Evolutionary conservation across 1,140 invertebrate species (phyloP).

Genomic region (Palaemon carinicauda): DNA sequence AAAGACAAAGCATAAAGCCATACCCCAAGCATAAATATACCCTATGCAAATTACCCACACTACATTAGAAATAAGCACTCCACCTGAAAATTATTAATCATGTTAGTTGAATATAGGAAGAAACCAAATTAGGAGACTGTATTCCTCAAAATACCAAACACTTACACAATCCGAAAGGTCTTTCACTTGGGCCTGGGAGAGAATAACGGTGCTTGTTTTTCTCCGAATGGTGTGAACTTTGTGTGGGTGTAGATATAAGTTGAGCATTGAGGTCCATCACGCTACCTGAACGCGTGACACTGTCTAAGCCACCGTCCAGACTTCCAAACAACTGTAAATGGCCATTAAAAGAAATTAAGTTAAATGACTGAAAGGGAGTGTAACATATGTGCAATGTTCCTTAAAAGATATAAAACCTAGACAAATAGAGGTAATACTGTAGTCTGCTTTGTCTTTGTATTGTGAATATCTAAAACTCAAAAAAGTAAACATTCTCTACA

Average conservation of each 20-base stretch:
- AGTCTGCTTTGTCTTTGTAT: too few species aligned
- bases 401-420: neutral
- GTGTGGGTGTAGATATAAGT: slow-evolving; percentile 58
- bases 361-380: slow-evolving; percentile 68
- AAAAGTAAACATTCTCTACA: too few species aligned
- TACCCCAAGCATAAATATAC: slow-evolving; percentile 21
- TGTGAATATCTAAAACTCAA: too few species aligned
- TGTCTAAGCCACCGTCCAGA: slow-evolving; percentile 69
- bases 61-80: too few species aligned
- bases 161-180: slow-evolving; percentile 49
- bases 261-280: slow-evolving; percentile 80
- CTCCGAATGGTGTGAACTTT: slow-evolving; percentile 17
- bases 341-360: slow-evolving; percentile 80
- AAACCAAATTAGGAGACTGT: too few species aligned
- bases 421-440: neutral
- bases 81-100: too few species aligned
- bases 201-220: slow-evolving; percentile 58
- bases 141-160: neutral
- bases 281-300: slow-evolving; percentile 77
- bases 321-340: slow-evolving; percentile 61
- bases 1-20: slow-evolving; percentile 34
- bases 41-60: neutral
- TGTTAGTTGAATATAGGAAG: too few species aligned
- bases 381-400: neutral
- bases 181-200: slow-evolving; percentile 54